These are phyloP conservation scores for Hemiprocne comata DNA, from an alignment of 2,113 vertebrate species.

Conservation along the genomic window DNA sequence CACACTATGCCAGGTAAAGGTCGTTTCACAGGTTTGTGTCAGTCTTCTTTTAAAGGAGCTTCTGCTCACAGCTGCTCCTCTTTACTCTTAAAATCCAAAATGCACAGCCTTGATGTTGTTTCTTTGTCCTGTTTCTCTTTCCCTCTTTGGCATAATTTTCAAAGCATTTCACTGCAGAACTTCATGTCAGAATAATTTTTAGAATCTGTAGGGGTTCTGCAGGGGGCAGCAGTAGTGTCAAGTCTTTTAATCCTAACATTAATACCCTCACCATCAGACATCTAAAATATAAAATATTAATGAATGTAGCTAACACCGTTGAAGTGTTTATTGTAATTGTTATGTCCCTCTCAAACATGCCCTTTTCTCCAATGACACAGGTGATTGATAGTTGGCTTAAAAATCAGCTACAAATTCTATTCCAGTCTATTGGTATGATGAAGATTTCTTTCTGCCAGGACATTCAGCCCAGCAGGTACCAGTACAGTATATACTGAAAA, in stretches of 20 bases:
- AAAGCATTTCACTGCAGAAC: background rate
- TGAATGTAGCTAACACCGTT: background rate
- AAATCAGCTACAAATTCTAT: background rate
- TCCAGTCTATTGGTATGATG: background rate
- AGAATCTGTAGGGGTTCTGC: background rate
- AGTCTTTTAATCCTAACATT: background rate
- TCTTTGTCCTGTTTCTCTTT: background rate
- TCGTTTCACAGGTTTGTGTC: background rate
- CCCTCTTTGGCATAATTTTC: background rate
- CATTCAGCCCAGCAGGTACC: background rate
- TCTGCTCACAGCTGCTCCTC: background rate
- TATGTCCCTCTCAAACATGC: background rate
- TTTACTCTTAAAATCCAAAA: background rate
- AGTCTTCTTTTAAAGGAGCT: background rate
- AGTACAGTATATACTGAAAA: background rate
- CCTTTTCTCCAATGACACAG: background rate
- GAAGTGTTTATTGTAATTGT: background rate
- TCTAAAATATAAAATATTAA: background rate
- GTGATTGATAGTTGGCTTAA: background rate
- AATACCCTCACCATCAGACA: background rate
- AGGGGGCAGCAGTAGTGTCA: background rate
- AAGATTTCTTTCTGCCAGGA: background rate
- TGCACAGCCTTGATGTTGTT: background rate
- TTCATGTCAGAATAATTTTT: background rate
- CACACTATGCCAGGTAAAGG: background rate